Base-by-base conservation (phyloP, 1,140 invertebrate genomes). In the Hydropsyche tenuis region DNA sequence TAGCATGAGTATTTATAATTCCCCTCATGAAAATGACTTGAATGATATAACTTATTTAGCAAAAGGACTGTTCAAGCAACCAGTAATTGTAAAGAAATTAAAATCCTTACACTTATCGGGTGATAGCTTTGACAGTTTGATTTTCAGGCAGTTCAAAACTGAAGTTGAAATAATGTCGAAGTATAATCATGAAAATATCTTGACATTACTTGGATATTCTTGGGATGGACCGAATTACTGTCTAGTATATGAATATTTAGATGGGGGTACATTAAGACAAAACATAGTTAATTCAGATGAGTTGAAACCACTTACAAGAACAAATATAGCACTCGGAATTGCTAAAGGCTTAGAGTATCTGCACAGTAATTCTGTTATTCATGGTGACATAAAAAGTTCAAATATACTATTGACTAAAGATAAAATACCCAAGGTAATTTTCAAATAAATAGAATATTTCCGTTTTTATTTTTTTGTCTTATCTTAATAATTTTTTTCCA, bases 351-450 rank as follows among this genome's bases (percentile, higher is more conserved):
- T 91, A 27, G 81, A 85, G 48, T 90, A 91, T 81, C 83, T 93
- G 14, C 91, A 93, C 80, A 78, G 82, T 0, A 83, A 83, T 63
- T 87, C 88, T 11, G 82, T 91, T 18, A 87, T 93, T 74, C 91
- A 94, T 80, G 84, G 91, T 72, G 92, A 94, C 83, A 88, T 94
- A 16, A 93, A 94, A 83, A 89, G 88, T 81, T 90, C 91, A 1
- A 94, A 94, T 82, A 90, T 93, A 80, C 81, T 93, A 25, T 79
- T 93, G 11, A 90, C 90, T 79, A 81, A 81, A 60, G 81, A 88
- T 65, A 87, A 87, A 78, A 82, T 85, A 22, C 88, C 91, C 1
- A 93, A 91, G 85, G 89, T 90, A 77, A 69, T 74, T 60, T 70
- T 77, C 70, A 65, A 71, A 56, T 42, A 48, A 51, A 75, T 60